These are phyloP conservation scores for Eubasilissa splendida DNA, from an alignment of 2,888 invertebrate genomes.

Conservation along the genomic window DNA sequence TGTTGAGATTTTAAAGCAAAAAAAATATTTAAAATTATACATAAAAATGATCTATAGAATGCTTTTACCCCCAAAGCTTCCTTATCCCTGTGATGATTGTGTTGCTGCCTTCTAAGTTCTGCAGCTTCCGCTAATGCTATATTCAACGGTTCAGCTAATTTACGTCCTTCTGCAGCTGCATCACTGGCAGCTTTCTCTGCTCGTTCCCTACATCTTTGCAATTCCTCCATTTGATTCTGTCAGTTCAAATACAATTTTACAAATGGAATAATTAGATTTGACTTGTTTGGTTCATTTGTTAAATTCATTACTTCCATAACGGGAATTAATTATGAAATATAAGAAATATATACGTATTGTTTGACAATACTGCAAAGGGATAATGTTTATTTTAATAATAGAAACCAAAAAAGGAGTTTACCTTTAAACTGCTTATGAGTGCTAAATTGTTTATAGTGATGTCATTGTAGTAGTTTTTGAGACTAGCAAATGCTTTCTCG, in stretches of 20 bases:
- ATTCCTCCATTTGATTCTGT: slow-evolving; percentile 76
- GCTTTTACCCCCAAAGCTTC: slow-evolving; percentile 75
- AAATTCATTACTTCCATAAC: too few relatives aligned
- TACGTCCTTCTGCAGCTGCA: slow-evolving; percentile 81
- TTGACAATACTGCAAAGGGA: too few relatives aligned
- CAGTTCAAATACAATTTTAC: neutral
- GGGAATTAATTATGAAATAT: too few relatives aligned
- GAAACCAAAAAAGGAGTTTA: slow-evolving; percentile 59
- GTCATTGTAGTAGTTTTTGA: slow-evolving; percentile 96
- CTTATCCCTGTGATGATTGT: slow-evolving; percentile 91
- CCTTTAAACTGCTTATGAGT: slow-evolving; percentile 90
- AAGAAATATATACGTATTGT: too few relatives aligned
- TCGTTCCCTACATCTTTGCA: slow-evolving; percentile 82
- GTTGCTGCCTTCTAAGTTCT: slow-evolving; percentile 82
- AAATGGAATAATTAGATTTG: too few relatives aligned
- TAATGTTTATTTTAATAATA: too few relatives aligned
- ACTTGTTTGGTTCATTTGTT: too few relatives aligned
- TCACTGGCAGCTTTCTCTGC: slow-evolving; percentile 82
- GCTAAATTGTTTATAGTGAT: slow-evolving; percentile 94
- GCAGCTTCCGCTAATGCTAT: slow-evolving; percentile 80
- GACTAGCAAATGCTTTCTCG: slow-evolving; percentile 87
- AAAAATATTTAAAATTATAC: too few relatives aligned
- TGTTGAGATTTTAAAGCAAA: too few relatives aligned
- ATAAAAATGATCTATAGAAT: neutral
- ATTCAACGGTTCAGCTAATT: slow-evolving; percentile 81